Evolutionary conservation across 2,797 vertebrate genomes (phyloP), one percentile per base, ranked within the genome.

Genomic region (Tapera naevia): DNA sequence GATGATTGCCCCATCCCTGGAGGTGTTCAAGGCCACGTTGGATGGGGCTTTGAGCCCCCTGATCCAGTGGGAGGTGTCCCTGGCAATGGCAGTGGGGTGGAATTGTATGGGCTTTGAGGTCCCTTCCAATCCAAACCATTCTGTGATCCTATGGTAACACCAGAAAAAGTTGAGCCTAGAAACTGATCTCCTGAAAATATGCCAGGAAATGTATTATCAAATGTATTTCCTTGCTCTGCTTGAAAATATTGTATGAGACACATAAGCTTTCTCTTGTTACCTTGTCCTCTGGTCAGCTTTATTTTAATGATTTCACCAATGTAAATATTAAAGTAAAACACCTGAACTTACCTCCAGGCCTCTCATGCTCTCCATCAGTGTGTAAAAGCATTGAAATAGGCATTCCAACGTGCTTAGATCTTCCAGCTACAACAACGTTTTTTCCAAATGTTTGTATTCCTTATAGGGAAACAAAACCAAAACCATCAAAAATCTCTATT

Each of bases 321-420:
- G 5, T 48, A 50, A 83, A 69, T 43, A 60, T 7, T 17, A 32
- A 30, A 67, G 57, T 17, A 35, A 71, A 25, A 72, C 19, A 70
- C 9, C 66, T 3, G 53, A 46, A 81, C 98, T 97, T 97, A 99
- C 99, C 99, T 88, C 99, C 99, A 2, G 99, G 98, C 16, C 98
- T 98, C 91, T 99, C 98, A 4, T 99, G 99, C 45, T 97, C 98
- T 69, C 98, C 98, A 80, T 99, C 99, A 2, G 98, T 98, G 94
- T 99, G 99, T 60, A 99, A 95, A 91, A 99, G 97, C 98, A 99
- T 99, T 37, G 99, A 98, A 24, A 99, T 99, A 17, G 99, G 99
- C 99, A 99, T 98, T 85, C 99, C 99, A 66, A 99, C 98, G 65
- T 99, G 99, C 98, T 99, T 99, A 39, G 99, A 99, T 94, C 99